phyloP scores from a whole-genome alignment of 2,797 vertebrate species.

The Pterois miles region DNA sequence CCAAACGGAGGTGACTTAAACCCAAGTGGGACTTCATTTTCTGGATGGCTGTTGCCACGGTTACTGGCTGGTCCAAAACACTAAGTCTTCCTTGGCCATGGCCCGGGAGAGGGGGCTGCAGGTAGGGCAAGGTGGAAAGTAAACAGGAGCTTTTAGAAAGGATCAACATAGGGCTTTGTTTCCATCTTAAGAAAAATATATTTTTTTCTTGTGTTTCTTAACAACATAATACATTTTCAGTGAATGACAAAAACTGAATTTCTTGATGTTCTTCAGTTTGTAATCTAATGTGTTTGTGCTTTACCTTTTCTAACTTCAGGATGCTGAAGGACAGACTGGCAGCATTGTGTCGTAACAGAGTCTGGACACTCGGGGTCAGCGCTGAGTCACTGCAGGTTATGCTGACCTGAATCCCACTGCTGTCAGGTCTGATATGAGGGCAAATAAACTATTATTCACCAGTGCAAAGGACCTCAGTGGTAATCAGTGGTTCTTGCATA shows the following conservation, averaged over 20 bases:
- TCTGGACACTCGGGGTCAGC: constrained; percentile 84
- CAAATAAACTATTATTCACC: neutral
- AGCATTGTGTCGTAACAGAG: constrained; percentile 80
- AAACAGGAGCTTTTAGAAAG: neutral
- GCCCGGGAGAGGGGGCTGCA: constrained; percentile 86
- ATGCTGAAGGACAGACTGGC: constrained; percentile 83
- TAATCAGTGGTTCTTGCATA: neutral
- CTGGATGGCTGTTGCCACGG: constrained; percentile 81
- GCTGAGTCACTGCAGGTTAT: constrained; percentile 88
- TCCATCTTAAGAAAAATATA: neutral
- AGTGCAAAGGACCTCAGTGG: neutral
- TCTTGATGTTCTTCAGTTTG: neutral
- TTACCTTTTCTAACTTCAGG: constrained; percentile 89
- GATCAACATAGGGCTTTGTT: neutral
- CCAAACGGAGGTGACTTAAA: constrained; percentile 88
- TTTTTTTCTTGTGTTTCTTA: neutral
- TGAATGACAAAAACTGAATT: neutral
- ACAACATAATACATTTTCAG: neutral
- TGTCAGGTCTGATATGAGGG: constrained; percentile 76
- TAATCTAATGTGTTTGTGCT: neutral
- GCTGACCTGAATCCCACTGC: constrained; percentile 79
- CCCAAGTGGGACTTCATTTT: constrained; percentile 90
- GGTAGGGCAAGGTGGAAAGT: neutral
- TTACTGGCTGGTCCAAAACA: constrained; percentile 82
- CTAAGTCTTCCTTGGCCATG: constrained; percentile 92